Base-by-base conservation (phyloP, 2,888 invertebrate genomes). In the Mesoligia furuncula region DNA sequence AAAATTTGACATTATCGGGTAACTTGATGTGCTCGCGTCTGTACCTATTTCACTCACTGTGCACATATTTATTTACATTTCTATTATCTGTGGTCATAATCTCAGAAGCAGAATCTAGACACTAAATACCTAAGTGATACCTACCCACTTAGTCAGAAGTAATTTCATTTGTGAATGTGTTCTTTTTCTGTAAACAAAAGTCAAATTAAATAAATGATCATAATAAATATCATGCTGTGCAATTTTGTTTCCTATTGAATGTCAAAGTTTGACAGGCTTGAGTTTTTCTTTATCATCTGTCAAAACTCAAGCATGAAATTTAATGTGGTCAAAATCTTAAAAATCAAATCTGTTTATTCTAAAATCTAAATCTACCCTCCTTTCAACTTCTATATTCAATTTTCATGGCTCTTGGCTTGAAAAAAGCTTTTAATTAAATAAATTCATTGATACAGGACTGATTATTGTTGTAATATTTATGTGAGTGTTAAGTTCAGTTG, bases 21-120 rank as follows among this genome's bases (percentile, higher is more conserved):
- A n/a, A n/a, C n/a, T n/a, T n/a, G n/a, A n/a, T n/a, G n/a, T n/a
- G n/a, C n/a, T n/a, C n/a, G n/a, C n/a, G n/a, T n/a, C n/a, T n/a
- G n/a, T n/a, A 31, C 31, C 31, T 31, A 31, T 54, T n/a, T 66
- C 36, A 54, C 42, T 67, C 11, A 59, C 17, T 74, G 24, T 80
- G 66, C 59, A 45, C 66, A 54, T 77, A 85, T 78, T 81, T 87
- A 85, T 83, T 83, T 79, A 78, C 80, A 73, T 85, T 84, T 84
- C 75, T 80, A 73, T 80, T 81, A 83, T 80, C 79, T 83, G 48
- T 83, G 76, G 72, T 75, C 66, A 15, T 77, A 68, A 75, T 79
- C 66, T 76, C 75, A 42, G 24, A 74, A 66, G n/a, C 61, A 70
- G 36, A 74, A 72, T 59, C n/a, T 61, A 39, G 42, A 67, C 36